Percentiles rank a stretch among this genome's conserved stretches.
Evolutionary conservation across 2,113 vertebrate genomes (phyloP).

Genomic region (Cairina moschata): DNA sequence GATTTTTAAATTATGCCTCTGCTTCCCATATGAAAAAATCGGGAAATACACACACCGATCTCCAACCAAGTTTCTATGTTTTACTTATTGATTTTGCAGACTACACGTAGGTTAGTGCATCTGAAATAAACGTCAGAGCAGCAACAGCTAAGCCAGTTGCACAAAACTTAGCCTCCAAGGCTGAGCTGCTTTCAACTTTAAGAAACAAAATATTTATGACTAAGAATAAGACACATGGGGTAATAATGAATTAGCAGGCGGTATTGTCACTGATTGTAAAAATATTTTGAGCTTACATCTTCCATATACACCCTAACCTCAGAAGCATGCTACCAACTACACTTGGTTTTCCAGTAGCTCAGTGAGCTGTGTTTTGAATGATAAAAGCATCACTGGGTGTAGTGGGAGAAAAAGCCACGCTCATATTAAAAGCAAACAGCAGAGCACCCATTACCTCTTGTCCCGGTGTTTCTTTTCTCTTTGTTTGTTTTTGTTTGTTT

Average conservation of each 20-base stretch:
- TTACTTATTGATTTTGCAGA: neutral
- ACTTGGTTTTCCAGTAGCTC: slow-evolving; percentile 56
- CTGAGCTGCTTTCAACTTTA: neutral
- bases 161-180: neutral
- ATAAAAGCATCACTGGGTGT: slow-evolving; percentile 61
- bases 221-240: neutral
- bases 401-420: slow-evolving; percentile 65
- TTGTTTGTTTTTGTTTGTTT: neutral
- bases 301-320: neutral
- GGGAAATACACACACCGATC: neutral
- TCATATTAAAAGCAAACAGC: slow-evolving; percentile 71
- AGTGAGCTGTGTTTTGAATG: slow-evolving; percentile 53
- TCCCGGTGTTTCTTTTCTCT: neutral
- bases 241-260: neutral
- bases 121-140: neutral
- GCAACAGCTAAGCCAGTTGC: neutral
- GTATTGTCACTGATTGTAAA: neutral
- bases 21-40: neutral
- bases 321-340: neutral
- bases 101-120: neutral
- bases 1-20: slow-evolving; percentile 20
- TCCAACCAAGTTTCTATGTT: neutral
- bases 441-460: slow-evolving; percentile 75
- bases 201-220: slow-evolving; percentile 1
- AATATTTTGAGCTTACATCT: neutral